These are phyloP conservation scores for Cepaea hortensis DNA, from an alignment of 2,888 invertebrate species.

Conservation along the genomic window DNA sequence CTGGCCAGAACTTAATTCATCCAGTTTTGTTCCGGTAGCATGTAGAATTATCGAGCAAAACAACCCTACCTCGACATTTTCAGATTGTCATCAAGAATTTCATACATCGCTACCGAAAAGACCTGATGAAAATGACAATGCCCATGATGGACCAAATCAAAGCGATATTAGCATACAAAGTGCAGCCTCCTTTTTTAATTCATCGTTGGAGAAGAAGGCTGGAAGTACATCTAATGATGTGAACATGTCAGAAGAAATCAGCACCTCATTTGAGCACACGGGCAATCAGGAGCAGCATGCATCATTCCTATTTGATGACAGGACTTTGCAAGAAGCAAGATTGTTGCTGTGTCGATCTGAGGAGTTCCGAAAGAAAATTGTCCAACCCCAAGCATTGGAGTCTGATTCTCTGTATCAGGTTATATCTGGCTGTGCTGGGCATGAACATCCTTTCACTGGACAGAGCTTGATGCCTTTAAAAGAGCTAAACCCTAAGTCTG, in stretches of 20 bases:
- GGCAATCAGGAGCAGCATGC: neutral
- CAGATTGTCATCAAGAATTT: neutral
- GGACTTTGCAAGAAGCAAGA: constrained; percentile 35
- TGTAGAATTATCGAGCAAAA: neutral
- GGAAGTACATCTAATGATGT: neutral
- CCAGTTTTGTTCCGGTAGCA: constrained; percentile 3
- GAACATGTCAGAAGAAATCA: neutral
- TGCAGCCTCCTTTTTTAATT: constrained; percentile 13
- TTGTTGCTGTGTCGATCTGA: constrained; percentile 35
- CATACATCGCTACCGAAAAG: neutral
- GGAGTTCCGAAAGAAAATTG: constrained; percentile 13
- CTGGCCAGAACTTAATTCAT: neutral
- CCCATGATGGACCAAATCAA: neutral
- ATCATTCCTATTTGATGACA: constrained; percentile 20
- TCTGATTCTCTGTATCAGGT: constrained; percentile 18
- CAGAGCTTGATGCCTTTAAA: neutral
- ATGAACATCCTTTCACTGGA: constrained; percentile 17
- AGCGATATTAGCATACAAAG: constrained; percentile 23
- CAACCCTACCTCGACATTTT: neutral
- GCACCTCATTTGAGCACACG: neutral
- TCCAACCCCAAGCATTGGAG: neutral
- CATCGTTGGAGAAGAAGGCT: constrained; percentile 5
- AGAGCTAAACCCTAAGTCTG: neutral
- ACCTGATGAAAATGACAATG: constrained; percentile 13
- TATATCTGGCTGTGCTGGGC: neutral